phyloP scores from a whole-genome alignment of 2,113 vertebrate genomes.

The Hydrochoerus hydrochaeris region DNA sequence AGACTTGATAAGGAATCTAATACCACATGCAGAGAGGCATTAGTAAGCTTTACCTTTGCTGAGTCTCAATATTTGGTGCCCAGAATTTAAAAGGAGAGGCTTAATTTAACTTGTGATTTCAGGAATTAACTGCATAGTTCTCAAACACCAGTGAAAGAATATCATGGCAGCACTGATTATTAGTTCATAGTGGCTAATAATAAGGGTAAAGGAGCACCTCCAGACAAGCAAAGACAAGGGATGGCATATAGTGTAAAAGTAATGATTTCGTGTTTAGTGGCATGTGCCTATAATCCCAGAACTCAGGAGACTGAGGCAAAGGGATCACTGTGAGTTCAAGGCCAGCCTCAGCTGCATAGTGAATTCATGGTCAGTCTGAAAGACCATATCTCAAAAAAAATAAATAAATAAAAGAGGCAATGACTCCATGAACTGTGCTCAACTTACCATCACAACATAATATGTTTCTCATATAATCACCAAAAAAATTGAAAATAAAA shows the following conservation, averaged over 20 bases:
- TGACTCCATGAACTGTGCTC: too few species aligned
- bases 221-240: neutral
- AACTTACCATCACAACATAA: neutral
- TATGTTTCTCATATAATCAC: neutral
- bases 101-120: neutral
- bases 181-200: neutral
- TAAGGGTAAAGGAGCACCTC: neutral
- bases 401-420: too few species aligned
- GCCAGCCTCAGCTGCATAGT: too few species aligned
- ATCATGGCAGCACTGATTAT: neutral
- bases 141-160: neutral
- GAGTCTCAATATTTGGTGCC: neutral
- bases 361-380: too few species aligned
- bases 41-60: neutral
- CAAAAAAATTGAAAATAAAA: too few species aligned
- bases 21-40: neutral
- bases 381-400: too few species aligned
- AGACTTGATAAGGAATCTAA: neutral
- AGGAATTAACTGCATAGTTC: neutral
- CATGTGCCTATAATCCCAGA: too few species aligned
- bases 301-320: too few species aligned
- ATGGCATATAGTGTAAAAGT: neutral
- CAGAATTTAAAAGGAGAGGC: neutral
- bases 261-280: too few species aligned
- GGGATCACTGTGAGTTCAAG: too few species aligned